Conservation (phyloP, 1,140 invertebrate species). For the Muscidifurax raptorellus region DNA sequence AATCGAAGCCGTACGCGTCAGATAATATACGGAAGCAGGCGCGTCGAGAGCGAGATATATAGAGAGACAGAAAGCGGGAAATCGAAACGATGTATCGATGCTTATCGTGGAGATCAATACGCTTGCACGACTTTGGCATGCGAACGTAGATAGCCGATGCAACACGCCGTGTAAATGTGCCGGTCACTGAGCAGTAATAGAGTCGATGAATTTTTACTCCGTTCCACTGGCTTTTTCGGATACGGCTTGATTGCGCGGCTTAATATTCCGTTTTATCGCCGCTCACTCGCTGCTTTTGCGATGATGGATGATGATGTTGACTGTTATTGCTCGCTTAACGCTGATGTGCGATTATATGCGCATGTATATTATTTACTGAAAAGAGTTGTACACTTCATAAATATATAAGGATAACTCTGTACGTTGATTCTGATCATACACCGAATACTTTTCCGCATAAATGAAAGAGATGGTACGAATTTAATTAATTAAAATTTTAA, state of each 20-base stretch:
- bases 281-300: no score
- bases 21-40: not conserved
- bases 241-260: not conserved
- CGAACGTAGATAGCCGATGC: not conserved
- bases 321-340: no score
- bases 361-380: no score
- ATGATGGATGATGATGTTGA: no score
- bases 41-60: not conserved
- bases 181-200: not conserved
- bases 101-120: not conserved
- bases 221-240: not conserved
- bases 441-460: no score
- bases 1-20: not conserved
- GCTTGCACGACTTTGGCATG: not conserved
- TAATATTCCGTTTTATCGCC: not conserved
- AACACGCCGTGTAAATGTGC: not conserved
- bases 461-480: no score
- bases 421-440: no score
- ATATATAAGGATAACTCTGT: no score
- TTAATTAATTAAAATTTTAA: no score
- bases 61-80: not conserved
- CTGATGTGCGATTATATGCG: no score
- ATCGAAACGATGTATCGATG: slow-evolving; percentile 3
- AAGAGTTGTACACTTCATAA: no score
- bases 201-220: not conserved